Percentiles rank a stretch among this genome's conserved stretches.
These are phyloP conservation scores for Phallusia fumigata DNA, from an alignment of 23 tunicate species.

Conservation along the genomic window DNA sequence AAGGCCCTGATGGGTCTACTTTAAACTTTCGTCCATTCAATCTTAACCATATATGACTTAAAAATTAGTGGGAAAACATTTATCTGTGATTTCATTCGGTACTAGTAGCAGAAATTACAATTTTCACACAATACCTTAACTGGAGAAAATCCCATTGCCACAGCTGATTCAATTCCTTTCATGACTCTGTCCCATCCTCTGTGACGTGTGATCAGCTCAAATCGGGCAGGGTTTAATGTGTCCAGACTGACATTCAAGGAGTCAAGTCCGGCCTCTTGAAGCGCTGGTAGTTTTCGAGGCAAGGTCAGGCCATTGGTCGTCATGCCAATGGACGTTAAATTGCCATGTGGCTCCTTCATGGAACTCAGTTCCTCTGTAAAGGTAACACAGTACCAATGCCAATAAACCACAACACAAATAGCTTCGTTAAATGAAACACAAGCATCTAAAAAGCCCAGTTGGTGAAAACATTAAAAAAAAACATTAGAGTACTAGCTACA, in stretches of 20 bases:
- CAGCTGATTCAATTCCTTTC: conserved; percentile 49
- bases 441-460: no score
- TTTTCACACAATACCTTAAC: conserved; percentile 59
- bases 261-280: conserved; percentile 90
- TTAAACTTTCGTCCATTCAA: no score
- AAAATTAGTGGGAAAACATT: no score
- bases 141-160: conserved; percentile 53
- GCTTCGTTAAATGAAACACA: no score
- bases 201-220: conserved; percentile 73
- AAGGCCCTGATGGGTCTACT: no score
- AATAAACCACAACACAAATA: no score
- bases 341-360: conserved; percentile 20
- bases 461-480: no score
- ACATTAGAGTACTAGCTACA: no score
- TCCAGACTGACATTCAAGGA: conserved; percentile 84
- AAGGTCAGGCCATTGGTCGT: conserved; percentile 87
- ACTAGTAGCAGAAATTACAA: neutral
- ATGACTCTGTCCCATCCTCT: conserved; percentile 67
- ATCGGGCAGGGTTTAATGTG: conserved; percentile 74
- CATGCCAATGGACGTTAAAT: conserved; percentile 65
- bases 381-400: neutral
- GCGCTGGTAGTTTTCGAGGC: conserved; percentile 40
- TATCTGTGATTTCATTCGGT: no score
- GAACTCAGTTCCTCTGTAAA: conserved; percentile 65
- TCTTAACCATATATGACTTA: no score